Percentiles rank a stretch among this genome's conserved stretches.
phyloP scores from a whole-genome alignment of 2,797 vertebrate genomes.

The Emys orbicularis region DNA sequence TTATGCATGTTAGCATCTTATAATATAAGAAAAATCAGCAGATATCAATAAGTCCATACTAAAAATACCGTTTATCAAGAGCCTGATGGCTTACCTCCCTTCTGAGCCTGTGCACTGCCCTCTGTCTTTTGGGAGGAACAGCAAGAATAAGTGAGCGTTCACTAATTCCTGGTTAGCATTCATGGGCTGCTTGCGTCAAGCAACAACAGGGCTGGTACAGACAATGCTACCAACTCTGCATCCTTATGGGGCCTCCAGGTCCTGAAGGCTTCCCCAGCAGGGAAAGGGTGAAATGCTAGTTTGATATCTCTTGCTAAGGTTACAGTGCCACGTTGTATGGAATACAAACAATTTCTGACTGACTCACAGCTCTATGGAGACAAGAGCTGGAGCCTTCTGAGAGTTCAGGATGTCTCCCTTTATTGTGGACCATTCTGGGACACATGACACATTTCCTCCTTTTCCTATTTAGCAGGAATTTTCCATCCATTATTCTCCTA shows the following conservation, averaged over 20 bases:
- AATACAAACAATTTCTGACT: background rate
- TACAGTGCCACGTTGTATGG: background rate
- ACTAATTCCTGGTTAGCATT: background rate
- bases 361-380: background rate
- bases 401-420: background rate
- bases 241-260: background rate
- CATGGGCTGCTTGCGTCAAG: background rate
- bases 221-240: background rate
- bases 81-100: background rate
- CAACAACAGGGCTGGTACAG: background rate
- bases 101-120: background rate
- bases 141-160: slow-evolving; percentile 13
- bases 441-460: background rate
- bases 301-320: background rate
- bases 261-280: background rate
- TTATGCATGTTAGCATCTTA: slow-evolving; percentile 5
- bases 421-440: background rate
- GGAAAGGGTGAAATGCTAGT: rapidly evolving
- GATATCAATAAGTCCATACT: background rate
- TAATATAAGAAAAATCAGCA: slow-evolving; percentile 37
- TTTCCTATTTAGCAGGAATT: background rate
- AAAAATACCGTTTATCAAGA: slow-evolving; percentile 37
- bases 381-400: background rate
- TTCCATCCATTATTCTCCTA: background rate
- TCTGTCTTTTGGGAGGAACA: background rate